Evolutionary conservation across 2,888 invertebrate species (phyloP).

Genomic region (Lasius fuliginosus): DNA sequence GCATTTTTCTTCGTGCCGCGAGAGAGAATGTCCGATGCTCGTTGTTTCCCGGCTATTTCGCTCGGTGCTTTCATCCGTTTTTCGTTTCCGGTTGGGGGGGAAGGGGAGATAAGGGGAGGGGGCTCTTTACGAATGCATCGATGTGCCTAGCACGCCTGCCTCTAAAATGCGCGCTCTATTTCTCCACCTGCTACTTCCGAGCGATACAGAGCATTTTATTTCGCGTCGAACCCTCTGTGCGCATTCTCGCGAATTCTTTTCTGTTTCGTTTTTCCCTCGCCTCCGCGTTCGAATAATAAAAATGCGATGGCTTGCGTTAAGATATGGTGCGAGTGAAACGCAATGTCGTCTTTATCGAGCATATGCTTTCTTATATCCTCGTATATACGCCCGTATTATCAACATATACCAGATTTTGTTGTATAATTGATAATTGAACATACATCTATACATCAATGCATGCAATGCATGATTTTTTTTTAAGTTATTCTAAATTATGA

Average conservation of each 20-base stretch:
- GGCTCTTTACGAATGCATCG: constrained; percentile 45
- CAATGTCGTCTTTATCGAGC: not conserved
- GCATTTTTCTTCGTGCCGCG: constrained; percentile 18
- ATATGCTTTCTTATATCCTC: not conserved
- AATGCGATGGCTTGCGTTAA: constrained; percentile 9
- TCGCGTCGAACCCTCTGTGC: constrained; percentile 1
- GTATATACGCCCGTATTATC: not conserved
- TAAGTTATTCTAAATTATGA: not conserved
- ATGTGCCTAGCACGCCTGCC: constrained; percentile 38
- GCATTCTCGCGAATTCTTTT: not conserved
- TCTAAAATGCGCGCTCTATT: constrained; percentile 69
- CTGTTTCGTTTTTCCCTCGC: not conserved
- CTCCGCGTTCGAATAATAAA: not conserved
- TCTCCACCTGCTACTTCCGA: constrained; percentile 53
- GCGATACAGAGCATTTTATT: constrained; percentile 60
- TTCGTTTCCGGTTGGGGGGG: not conserved
- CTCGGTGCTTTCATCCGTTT: constrained; percentile 28
- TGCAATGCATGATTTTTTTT: not conserved
- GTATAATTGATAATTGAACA: not conserved
- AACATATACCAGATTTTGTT: not conserved
- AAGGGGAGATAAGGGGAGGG: not conserved
- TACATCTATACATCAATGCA: not conserved
- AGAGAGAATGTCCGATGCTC: constrained; percentile 16
- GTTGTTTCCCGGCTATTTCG: constrained; percentile 44
- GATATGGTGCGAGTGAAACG: not conserved